Evolutionary conservation across 2,797 vertebrate species (phyloP).

Genomic region (Acipenser ruthenus): DNA sequence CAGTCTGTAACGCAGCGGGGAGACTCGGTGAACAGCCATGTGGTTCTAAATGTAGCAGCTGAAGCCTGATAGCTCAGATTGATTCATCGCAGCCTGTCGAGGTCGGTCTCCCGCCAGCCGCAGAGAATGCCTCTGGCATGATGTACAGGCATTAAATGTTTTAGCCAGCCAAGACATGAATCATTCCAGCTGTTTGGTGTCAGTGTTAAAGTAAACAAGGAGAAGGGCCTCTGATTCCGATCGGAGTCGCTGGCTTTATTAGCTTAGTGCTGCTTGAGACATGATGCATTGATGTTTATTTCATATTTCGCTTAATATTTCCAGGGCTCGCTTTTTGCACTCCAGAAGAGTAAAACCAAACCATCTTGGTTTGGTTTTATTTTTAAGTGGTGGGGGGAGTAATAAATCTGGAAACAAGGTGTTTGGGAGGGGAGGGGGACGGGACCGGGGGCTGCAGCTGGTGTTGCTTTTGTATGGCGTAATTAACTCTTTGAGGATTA

Average conservation of each 20-base stretch:
- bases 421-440: slow-evolving; percentile 38
- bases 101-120: slow-evolving; percentile 66
- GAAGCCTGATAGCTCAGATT: slow-evolving; percentile 43
- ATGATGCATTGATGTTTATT: slow-evolving; percentile 80
- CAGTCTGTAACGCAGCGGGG: too few species aligned
- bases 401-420: slow-evolving; percentile 73
- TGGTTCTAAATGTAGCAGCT: slow-evolving; percentile 36
- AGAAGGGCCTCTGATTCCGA: slow-evolving; percentile 43
- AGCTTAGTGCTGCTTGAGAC: slow-evolving; percentile 66
- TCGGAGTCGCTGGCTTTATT: slow-evolving; percentile 56
- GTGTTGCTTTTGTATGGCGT: slow-evolving; percentile 20
- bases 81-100: slow-evolving; percentile 80
- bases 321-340: slow-evolving; percentile 33
- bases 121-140: slow-evolving; percentile 63
- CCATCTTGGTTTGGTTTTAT: slow-evolving; percentile 49
- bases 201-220: slow-evolving; percentile 68
- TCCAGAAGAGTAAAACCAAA: not conserved
- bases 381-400: slow-evolving; percentile 53
- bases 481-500: not conserved
- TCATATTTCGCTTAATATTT: slow-evolving; percentile 82
- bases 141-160: slow-evolving; percentile 71
- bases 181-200: slow-evolving; percentile 80
- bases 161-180: slow-evolving; percentile 78
- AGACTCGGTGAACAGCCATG: slow-evolving; percentile 25
- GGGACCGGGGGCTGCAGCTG: slow-evolving; percentile 32